Evolutionary conservation across 2,797 vertebrate genomes (phyloP).

Genomic region (Argya squamiceps): DNA sequence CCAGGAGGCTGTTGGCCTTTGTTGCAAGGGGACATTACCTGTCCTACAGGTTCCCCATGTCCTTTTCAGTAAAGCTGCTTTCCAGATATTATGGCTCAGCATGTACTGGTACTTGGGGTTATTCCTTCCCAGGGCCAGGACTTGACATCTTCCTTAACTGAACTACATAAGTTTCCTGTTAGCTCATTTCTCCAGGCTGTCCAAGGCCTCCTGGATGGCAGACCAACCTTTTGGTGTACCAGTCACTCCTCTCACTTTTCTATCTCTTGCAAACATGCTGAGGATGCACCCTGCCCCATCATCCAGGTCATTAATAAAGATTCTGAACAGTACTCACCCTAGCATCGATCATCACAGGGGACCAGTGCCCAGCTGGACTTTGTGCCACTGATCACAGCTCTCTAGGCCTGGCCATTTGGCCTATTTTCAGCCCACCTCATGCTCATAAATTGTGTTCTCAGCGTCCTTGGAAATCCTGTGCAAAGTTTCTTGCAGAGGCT

Average conservation of each 20-base stretch:
- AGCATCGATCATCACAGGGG: neutral
- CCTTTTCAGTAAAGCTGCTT: neutral
- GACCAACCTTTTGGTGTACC: neutral
- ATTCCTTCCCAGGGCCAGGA: neutral
- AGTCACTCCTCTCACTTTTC: neutral
- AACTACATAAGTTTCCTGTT: neutral
- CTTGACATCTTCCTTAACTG: neutral
- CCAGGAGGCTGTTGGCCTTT: neutral
- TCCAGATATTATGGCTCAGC: neutral
- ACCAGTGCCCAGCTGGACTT: neutral
- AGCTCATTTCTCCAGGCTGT: neutral
- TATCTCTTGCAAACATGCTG: neutral
- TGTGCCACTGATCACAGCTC: neutral
- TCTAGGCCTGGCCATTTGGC: neutral
- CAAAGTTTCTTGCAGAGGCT: neutral
- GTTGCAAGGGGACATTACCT: neutral
- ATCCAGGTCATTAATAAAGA: neutral
- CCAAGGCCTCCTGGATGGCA: neutral
- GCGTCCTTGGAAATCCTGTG: neutral
- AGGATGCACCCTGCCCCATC: neutral
- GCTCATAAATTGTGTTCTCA: neutral
- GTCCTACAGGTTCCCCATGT: neutral
- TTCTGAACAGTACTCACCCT: neutral
- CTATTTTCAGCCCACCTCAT: neutral
- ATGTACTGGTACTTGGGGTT: neutral